These are phyloP conservation scores for Cheilosia variabilis DNA, from an alignment of 2,888 invertebrate genomes.

Conservation along the genomic window DNA sequence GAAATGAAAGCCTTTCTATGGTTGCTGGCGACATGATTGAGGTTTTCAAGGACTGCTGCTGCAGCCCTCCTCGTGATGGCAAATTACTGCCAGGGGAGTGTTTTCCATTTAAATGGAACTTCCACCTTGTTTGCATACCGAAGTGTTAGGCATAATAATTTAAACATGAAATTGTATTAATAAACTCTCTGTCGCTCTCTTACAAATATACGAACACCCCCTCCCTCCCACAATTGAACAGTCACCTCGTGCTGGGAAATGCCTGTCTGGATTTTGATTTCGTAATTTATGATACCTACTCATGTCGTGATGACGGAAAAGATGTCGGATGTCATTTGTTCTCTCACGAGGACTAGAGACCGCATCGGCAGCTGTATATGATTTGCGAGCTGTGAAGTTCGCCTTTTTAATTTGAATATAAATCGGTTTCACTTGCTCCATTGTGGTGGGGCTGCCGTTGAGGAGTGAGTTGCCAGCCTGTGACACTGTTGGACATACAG, in stretches of 20 bases:
- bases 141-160: conserved; percentile 76
- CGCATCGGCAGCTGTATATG: conserved; percentile 22
- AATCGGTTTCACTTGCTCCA: conserved; percentile 46
- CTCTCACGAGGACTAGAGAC: conserved; percentile 31
- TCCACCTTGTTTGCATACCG: conserved; percentile 75
- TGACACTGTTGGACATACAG: too few relatives aligned
- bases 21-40: conserved; percentile 72
- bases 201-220: background rate
- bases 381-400: conserved; percentile 59
- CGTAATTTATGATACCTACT: conserved; percentile 60
- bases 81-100: conserved; percentile 64
- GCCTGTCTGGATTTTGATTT: conserved; percentile 61
- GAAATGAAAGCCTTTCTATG: conserved; percentile 62
- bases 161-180: conserved; percentile 76
- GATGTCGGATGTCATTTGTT: conserved; percentile 73
- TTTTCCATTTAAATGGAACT: conserved; percentile 75
- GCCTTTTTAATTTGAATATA: conserved; percentile 68
- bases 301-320: conserved; percentile 58
- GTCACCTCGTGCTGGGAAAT: conserved; percentile 34
- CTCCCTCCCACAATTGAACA: background rate
- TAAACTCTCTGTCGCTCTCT: conserved; percentile 13
- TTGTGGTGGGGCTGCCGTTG: background rate
- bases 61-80: conserved; percentile 45
- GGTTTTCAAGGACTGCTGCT: conserved; percentile 70
- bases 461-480: background rate